phyloP scores from a whole-genome alignment of 2,797 vertebrate genomes.

The Pithecia hirsuta region DNA sequence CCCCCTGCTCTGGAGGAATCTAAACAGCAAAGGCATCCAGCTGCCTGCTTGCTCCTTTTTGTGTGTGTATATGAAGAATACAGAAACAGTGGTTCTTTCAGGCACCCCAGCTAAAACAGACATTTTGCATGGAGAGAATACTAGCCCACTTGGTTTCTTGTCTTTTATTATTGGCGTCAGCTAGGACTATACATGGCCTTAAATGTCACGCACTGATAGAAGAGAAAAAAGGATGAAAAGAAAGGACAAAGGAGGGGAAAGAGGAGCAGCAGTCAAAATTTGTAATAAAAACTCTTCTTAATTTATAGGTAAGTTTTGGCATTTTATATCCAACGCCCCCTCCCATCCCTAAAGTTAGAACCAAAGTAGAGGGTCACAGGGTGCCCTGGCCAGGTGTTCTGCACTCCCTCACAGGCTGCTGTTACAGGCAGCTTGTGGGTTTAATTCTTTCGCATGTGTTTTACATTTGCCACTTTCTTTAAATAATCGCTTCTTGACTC shows the following conservation, averaged over 20 bases:
- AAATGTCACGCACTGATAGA: slow-evolving; percentile 90
- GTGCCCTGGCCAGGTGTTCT: slow-evolving; percentile 83
- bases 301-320: slow-evolving; percentile 87
- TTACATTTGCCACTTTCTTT: slow-evolving; percentile 78
- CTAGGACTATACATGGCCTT: slow-evolving; percentile 88
- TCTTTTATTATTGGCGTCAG: slow-evolving; percentile 86
- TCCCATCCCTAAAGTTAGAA: slow-evolving; percentile 83
- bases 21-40: slow-evolving; percentile 55
- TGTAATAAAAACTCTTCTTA: slow-evolving; percentile 84
- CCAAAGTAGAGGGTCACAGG: slow-evolving; percentile 82
- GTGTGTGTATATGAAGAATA: slow-evolving; percentile 83
- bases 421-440: slow-evolving; percentile 81
- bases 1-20: slow-evolving; percentile 66
- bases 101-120: slow-evolving; percentile 79
- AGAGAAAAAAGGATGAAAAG: slow-evolving; percentile 72
- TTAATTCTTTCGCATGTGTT: slow-evolving; percentile 77
- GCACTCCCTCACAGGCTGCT: slow-evolving; percentile 83
- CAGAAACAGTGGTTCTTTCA: slow-evolving; percentile 85
- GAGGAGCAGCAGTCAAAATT: slow-evolving; percentile 89
- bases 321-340: slow-evolving; percentile 83
- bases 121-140: slow-evolving; percentile 87
- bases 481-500: slow-evolving; percentile 85
- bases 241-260: slow-evolving; percentile 81
- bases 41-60: background rate
- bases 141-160: slow-evolving; percentile 85